A percentile compares a stretch with the other conserved stretches of the same genome.
These are phyloP conservation scores for Falco naumanni DNA, from an alignment of 2,797 vertebrate species.

Conservation along the genomic window DNA sequence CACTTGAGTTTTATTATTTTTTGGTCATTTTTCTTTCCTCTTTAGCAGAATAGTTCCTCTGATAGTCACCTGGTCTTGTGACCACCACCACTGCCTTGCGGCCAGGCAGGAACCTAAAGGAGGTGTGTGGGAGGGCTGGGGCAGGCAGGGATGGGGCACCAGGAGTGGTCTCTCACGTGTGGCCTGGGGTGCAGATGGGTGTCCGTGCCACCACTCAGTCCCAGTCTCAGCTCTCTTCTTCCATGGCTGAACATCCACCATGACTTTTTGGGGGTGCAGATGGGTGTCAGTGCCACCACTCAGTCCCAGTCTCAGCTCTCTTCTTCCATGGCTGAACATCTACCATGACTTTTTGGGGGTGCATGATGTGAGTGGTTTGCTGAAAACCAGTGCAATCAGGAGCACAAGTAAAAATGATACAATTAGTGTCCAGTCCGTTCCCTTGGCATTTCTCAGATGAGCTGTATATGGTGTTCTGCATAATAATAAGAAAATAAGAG, in stretches of 20 bases:
- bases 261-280: not conserved
- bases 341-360: not conserved
- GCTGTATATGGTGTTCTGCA: not conserved
- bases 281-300: not conserved
- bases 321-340: not conserved
- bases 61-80: not conserved
- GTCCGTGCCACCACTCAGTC: not conserved
- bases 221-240: not conserved
- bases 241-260: not conserved
- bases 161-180: rapidly evolving
- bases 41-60: not conserved
- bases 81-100: rapidly evolving
- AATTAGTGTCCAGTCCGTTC: not conserved
- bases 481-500: not conserved
- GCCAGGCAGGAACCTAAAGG: not conserved
- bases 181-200: not conserved
- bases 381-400: not conserved
- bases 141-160: rapidly evolving
- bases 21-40: not conserved
- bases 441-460: not conserved
- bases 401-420: not conserved
- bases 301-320: not conserved
- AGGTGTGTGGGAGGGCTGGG: not conserved
- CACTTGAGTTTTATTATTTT: too few species aligned
- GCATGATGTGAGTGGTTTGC: not conserved